Evolutionary conservation across 2,113 vertebrate species (phyloP).

Genomic region (Epinephelus cyanopodus): DNA sequence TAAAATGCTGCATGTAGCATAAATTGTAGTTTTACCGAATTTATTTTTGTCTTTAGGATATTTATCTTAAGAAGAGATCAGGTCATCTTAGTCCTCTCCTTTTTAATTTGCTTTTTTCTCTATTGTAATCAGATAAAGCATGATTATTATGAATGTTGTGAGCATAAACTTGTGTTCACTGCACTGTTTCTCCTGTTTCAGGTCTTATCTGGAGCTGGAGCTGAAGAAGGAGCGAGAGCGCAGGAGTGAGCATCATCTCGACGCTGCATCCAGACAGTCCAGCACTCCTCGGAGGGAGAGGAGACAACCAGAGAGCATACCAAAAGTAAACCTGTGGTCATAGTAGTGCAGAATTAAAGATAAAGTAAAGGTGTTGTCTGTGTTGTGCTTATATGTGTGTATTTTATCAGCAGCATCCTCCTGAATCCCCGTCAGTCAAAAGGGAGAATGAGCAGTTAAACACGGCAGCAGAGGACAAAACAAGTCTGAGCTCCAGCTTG

Average conservation of each 20-base stretch:
- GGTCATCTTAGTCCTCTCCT: too few relatives aligned
- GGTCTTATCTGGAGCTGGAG: constrained; percentile 88
- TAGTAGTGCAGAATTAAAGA: background rate
- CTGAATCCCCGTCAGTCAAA: constrained; percentile 72
- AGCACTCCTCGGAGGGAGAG: constrained; percentile 60
- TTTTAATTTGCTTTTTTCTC: too few relatives aligned
- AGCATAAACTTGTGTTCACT: background rate
- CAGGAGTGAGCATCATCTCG: constrained; percentile 68
- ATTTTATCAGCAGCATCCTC: constrained; percentile 7
- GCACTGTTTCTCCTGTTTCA: constrained; percentile 62
- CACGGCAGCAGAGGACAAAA: constrained; percentile 72
- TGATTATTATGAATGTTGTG: background rate
- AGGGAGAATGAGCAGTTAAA: constrained; percentile 81
- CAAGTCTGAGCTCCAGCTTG: constrained; percentile 79
- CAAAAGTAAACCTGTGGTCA: constrained; percentile 31
- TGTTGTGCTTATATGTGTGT: rapidly evolving
- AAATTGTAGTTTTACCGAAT: background rate
- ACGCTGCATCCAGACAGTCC: constrained; percentile 48
- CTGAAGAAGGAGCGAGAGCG: constrained; percentile 87
- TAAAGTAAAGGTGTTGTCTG: rapidly evolving
- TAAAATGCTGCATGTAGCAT: background rate
- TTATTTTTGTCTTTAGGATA: background rate
- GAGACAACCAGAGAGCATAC: background rate
- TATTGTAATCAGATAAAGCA: background rate
- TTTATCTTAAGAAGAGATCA: background rate